These are phyloP conservation scores for Seriola dumerili DNA, from an alignment of 2,113 vertebrate species.

Conservation along the genomic window DNA sequence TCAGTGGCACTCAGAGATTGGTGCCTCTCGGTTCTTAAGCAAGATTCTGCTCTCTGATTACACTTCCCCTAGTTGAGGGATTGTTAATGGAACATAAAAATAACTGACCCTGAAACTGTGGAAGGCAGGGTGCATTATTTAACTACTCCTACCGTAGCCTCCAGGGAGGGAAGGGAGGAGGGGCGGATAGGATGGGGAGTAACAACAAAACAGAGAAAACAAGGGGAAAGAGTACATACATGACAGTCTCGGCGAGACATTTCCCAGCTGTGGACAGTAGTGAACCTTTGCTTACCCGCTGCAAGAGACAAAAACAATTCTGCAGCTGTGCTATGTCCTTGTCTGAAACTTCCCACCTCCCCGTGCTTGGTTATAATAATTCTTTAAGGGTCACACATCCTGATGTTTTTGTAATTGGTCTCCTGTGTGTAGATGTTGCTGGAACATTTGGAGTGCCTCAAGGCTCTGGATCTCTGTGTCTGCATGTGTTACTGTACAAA, in stretches of 20 bases:
- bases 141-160: slow-evolving; percentile 54
- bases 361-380: slow-evolving; percentile 33
- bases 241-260: slow-evolving; percentile 15
- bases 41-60: slow-evolving; percentile 70
- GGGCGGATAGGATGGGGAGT: slow-evolving; percentile 17
- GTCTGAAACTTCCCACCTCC: slow-evolving; percentile 16
- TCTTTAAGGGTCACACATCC: slow-evolving; percentile 71
- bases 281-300: slow-evolving; percentile 27
- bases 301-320: slow-evolving; percentile 21
- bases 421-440: slow-evolving; percentile 66
- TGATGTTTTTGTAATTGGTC: slow-evolving; percentile 78
- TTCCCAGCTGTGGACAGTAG: slow-evolving; percentile 16
- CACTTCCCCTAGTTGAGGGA: slow-evolving; percentile 53
- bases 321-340: slow-evolving; percentile 31
- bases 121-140: slow-evolving; percentile 69
- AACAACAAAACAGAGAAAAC: slow-evolving; percentile 27
- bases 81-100: slow-evolving; percentile 74
- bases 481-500: slow-evolving; percentile 58
- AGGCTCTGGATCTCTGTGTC: slow-evolving; percentile 59
- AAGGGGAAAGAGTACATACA: neutral
- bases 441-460: slow-evolving; percentile 64
- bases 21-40: slow-evolving; percentile 59
- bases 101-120: slow-evolving; percentile 72
- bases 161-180: slow-evolving; percentile 16
- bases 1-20: slow-evolving; percentile 54